These are phyloP conservation scores for Psylliodes chrysocephalus DNA, from an alignment of 2,888 invertebrate genomes.

Conservation along the genomic window DNA sequence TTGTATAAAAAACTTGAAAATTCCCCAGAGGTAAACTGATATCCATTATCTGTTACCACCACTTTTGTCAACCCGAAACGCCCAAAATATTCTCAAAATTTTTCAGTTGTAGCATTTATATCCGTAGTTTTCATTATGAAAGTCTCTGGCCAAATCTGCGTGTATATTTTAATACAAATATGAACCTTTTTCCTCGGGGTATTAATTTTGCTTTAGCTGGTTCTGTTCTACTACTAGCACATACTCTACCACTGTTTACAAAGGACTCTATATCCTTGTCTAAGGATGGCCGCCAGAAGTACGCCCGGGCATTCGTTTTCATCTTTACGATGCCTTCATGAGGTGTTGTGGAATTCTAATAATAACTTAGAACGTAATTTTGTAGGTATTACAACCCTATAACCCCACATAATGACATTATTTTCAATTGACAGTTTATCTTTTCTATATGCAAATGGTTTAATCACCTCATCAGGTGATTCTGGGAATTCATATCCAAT, in stretches of 20 bases:
- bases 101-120: neutral
- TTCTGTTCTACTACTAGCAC: conserved; percentile 1
- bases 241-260: neutral
- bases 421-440: too few species aligned
- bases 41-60: neutral
- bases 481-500: neutral
- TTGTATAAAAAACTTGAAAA: neutral
- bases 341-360: neutral
- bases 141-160: conserved; percentile 15
- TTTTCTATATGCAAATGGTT: neutral
- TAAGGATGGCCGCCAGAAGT: conserved; percentile 19
- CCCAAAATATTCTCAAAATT: neutral
- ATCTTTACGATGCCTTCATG: conserved; percentile 18
- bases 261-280: conserved; percentile 5
- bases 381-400: too few species aligned
- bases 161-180: conserved; percentile 20
- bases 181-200: neutral
- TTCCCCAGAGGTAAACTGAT: conserved; percentile 4
- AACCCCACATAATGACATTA: too few species aligned
- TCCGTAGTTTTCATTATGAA: neutral
- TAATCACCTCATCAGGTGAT: too few species aligned
- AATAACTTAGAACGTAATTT: neutral
- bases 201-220: conserved; percentile 13
- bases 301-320: conserved; percentile 5
- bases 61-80: neutral